Evolutionary conservation across 2,797 vertebrate genomes (phyloP).

Genomic region (Eulemur coronatus): DNA sequence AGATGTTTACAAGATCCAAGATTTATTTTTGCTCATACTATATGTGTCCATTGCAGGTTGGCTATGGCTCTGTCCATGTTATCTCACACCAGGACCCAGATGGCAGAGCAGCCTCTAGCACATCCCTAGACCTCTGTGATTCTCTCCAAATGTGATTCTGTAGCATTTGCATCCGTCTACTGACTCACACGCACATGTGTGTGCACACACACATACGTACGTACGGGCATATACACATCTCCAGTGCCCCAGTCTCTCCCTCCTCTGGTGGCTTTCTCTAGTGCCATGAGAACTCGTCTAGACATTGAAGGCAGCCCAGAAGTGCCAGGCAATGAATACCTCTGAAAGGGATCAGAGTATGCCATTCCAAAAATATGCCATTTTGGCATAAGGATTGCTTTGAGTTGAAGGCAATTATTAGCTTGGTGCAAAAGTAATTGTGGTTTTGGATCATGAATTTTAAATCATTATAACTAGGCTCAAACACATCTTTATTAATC

Average conservation of each 20-base stretch:
- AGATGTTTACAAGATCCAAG: neutral
- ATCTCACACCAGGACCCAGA: neutral
- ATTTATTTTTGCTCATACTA: neutral
- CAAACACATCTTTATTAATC: too few species aligned
- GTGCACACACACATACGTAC: neutral
- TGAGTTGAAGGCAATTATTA: neutral
- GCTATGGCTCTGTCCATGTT: neutral
- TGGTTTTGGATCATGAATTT: too few species aligned
- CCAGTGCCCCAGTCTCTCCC: neutral
- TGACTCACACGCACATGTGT: too few species aligned
- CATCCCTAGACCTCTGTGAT: neutral
- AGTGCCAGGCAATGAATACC: neutral
- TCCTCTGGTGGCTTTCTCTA: neutral
- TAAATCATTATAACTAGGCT: too few species aligned
- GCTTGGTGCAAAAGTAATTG: too few species aligned
- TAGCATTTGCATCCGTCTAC: neutral
- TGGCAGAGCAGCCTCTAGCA: neutral
- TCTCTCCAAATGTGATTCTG: neutral
- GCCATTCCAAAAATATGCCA: neutral
- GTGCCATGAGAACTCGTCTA: neutral
- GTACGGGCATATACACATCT: neutral
- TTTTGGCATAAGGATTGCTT: neutral
- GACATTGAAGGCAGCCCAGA: neutral
- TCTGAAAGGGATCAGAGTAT: neutral
- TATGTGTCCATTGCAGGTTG: neutral